Evolutionary conservation across 2,797 vertebrate genomes (phyloP).

Genomic region (Aratinga solstitialis): DNA sequence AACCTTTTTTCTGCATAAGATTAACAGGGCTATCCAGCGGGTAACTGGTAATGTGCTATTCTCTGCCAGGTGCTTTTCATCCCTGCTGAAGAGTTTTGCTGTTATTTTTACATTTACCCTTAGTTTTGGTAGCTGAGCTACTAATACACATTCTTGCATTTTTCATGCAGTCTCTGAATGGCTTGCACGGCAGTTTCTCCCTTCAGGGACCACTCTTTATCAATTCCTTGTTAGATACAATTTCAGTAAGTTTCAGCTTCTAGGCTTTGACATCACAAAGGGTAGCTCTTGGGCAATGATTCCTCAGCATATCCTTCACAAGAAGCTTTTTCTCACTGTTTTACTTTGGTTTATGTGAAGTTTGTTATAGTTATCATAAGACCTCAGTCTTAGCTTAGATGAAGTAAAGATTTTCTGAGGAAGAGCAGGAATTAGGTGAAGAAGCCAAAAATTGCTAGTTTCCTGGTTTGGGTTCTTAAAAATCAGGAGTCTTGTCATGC

Average conservation of each 20-base stretch:
- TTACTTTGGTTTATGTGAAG: not conserved
- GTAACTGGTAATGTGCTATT: not conserved
- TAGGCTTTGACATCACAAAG: not conserved
- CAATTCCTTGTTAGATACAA: not conserved
- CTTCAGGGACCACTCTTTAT: not conserved
- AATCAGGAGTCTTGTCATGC: not conserved
- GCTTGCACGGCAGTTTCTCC: not conserved
- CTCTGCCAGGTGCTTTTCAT: not conserved
- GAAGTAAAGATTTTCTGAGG: not conserved
- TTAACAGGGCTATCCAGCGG: not conserved
- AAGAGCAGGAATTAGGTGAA: not conserved
- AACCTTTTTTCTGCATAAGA: not conserved
- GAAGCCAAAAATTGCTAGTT: not conserved
- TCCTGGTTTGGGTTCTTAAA: not conserved
- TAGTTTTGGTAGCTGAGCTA: not conserved
- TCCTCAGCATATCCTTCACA: not conserved
- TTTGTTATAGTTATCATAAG: not conserved
- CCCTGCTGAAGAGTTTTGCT: not conserved
- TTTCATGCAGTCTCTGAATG: not conserved
- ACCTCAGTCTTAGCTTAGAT: not conserved
- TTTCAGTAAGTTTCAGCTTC: not conserved
- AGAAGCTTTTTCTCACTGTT: not conserved
- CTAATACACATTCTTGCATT: not conserved
- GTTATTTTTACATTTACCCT: not conserved
- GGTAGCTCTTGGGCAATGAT: not conserved